Evolutionary conservation across 2,797 vertebrate genomes (phyloP).

Genomic region (Eulemur mongoz): DNA sequence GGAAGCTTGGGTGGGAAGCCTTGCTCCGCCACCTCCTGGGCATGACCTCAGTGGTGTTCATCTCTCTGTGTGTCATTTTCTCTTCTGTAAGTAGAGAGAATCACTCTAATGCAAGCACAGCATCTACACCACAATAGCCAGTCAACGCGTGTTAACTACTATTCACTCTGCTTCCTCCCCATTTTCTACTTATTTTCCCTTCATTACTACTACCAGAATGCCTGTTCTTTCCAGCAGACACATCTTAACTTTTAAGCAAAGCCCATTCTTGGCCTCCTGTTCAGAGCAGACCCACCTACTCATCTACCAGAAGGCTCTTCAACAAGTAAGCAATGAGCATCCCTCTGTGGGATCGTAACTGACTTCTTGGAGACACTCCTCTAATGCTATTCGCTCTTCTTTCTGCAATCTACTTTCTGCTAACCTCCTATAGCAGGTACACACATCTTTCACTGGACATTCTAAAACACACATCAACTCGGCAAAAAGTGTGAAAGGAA

Average conservation of each 20-base stretch:
- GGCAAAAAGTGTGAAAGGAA: not conserved
- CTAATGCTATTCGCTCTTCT: not conserved
- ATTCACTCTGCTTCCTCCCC: not conserved
- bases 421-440: not conserved
- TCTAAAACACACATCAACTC: not conserved
- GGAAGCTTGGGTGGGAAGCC: not conserved
- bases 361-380: not conserved
- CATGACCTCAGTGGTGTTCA: not conserved
- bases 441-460: not conserved
- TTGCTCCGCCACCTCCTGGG: not conserved
- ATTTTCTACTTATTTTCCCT: not conserved
- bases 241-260: not conserved
- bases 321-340: not conserved
- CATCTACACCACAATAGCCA: rapidly evolving
- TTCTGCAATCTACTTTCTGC: not conserved
- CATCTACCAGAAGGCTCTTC: not conserved
- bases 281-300: not conserved
- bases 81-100: not conserved
- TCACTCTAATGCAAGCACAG: not conserved
- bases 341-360: not conserved
- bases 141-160: not conserved
- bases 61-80: not conserved
- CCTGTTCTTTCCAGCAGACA: not conserved
- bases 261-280: not conserved
- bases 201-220: not conserved